Evolutionary conservation across 2,888 invertebrate species (phyloP), one percentile per base, ranked within the genome.

Genomic region (Tachina fera): DNA sequence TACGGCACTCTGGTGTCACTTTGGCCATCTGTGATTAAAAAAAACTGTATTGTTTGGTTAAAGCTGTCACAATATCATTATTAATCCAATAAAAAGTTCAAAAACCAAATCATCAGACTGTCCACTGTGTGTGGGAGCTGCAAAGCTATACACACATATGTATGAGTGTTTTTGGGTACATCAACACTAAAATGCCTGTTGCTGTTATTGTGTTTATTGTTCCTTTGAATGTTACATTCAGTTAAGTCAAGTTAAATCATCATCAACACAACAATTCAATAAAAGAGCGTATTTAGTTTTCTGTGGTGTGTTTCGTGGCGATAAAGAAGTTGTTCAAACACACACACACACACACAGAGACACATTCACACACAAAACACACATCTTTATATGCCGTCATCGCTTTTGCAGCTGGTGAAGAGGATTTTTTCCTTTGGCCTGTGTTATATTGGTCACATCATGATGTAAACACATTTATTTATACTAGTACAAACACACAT

Each of bases 261-360:
- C 45, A 78, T 71, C 61, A 70, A 43, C 58, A 78, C 49, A 61
- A 78, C 78, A 76, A 56, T 65, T 41, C 14, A 72, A 60, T 10
- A 58, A 65, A 9, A 65, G 51, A n/a, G 39, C 11, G 39, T 49
- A 45, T 74, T 81, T 87, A 83, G 84, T 84, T 84, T 82, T 79
- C 84, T 89, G 89, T 87, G 91, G 91, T 90, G 91, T 91, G 91
- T 91, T 90, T 89, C 88, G 88, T 87, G 85, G 88, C 90, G 91
- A 91, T 91, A 91, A 91, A 91, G 91, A 91, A 91, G 89, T 91
- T 91, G 90, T 91, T 91, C 90, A 88, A 89, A 89, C 76, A 68
- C 74, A 60, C 19, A 49, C 39, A 56, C 13, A 39, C 63, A 65
- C 39, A 41, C 45, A 76, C 53, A n/a, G n/a, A n/a, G n/a, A n/a